Base-by-base conservation (phyloP, 2,888 invertebrate species). In the Falcaria lacertinaria region DNA sequence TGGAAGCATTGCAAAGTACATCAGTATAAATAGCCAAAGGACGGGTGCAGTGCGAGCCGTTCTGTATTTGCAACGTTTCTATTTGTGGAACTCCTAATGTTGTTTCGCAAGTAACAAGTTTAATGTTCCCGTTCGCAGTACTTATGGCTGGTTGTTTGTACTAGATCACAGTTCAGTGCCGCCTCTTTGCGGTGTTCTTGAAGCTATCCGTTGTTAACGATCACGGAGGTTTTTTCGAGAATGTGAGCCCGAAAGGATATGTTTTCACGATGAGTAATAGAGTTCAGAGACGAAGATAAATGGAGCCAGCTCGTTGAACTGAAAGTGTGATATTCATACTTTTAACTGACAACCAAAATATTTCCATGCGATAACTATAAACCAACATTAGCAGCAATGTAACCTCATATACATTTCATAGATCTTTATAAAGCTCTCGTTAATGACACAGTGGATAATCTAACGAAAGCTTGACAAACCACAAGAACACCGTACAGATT, bases 71-170 rank as follows among this genome's bases (percentile, higher is more conserved):
- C 69, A 63, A 60, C 58, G 66, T 55, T 61, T 72, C 76, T 81
- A 82, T 82, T 81, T 79, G 68, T 58, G 69, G 73, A 69, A 56
- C 63, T 59, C 57, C 71, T 63, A 66, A 67, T 71, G 69, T 55
- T 50, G 73, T 73, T 74, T 74, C 66, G 69, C 67, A 68, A 66
- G 75, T 72, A 65, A 69, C 72, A 65, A 65, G 65, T 71, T 68
- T 58, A 62, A 63, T 60, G 57, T 54, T 50, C 52, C 47, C 51
- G 55, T 54, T 58, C 48, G 52, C 50, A 47, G 54, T 47, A 50
- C 54, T 54, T 58, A 45, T 54, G 43, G 46, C 35, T 48, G 47
- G 49, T 50, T 45, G 44, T 50, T 52, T 45, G 54, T 50, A 48
- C 46, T 54, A 52, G 61, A 57, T 47, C 57, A 56, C 45, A 42